Evolutionary conservation across 1,140 invertebrate species (phyloP), one percentile per base, ranked within the genome.

Genomic region (Tetranychus cinnabarinus): DNA sequence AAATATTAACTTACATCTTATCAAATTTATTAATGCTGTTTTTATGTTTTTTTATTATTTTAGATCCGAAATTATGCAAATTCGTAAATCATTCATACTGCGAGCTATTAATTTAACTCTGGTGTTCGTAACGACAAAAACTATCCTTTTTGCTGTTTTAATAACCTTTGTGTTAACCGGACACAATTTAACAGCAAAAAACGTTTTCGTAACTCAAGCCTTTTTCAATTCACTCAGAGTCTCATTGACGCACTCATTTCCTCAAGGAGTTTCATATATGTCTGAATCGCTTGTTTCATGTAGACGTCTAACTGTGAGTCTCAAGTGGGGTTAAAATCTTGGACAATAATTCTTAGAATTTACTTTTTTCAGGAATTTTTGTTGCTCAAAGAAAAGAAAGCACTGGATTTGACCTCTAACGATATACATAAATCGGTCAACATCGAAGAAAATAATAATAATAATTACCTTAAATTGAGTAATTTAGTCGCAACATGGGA

Each of bases 201-300:
- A 85, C 72, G 84, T 88, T 76, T 85, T 83, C 69, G 81, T 82
- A 0, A 74, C 84, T 23, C 78, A 83, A 33, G 78, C 81, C 54
- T 82, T 82, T 23, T 33, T 82, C 63, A 82, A 82, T 64, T 77
- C 61, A 8, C 69, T 86, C n/a, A 79, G 83, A 66, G 68, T 82
- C 1, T 75, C 77, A 1, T 73, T 81, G 15, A 81, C 82, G 0
- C 76, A 85, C 46, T 79, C 80, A 61, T 79, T 86, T 67, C 85
- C 86, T 0, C 69, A 81, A 60, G 82, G 80, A 0, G 76, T 88
- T 0, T 78, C 82, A 3, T 74, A 69, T 34, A 66, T 68, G 5
- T 63, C 64, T 2, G 68, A 70, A 60, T 55, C 61, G 76, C 67
- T 79, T 12, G 79, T 86, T 1, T 81, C 84, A 0, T 71, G 86